Evolutionary conservation across 2,113 vertebrate genomes (phyloP).

Genomic region (Papio anubis): DNA sequence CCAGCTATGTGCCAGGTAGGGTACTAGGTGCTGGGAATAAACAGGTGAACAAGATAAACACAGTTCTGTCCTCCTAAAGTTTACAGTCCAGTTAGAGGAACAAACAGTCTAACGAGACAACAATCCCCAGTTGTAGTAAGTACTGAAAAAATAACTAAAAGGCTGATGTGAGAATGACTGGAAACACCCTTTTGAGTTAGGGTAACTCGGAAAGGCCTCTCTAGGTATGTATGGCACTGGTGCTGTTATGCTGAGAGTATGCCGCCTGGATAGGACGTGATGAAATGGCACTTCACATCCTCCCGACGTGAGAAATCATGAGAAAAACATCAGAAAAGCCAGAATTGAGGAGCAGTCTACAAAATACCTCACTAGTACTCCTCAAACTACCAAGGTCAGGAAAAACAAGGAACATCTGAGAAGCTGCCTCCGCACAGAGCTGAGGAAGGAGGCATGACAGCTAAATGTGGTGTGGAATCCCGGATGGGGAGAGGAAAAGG

Average conservation of each 20-base stretch:
- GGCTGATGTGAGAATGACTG: background rate
- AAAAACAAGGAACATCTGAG: no score
- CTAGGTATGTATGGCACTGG: background rate
- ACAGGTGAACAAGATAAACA: background rate
- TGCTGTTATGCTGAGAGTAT: no score
- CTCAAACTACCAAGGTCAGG: background rate
- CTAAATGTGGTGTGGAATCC: background rate
- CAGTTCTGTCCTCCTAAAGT: background rate
- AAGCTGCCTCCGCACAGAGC: background rate
- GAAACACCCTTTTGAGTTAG: no score
- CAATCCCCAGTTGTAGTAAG: background rate
- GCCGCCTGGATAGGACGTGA: no score
- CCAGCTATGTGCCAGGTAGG: no score
- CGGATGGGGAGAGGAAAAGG: no score
- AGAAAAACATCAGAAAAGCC: background rate
- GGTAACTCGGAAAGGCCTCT: background rate
- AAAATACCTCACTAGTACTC: background rate
- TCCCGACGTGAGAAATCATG: background rate
- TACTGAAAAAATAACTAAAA: background rate
- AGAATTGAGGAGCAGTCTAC: background rate
- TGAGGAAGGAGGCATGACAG: background rate
- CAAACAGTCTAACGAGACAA: background rate
- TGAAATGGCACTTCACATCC: background rate
- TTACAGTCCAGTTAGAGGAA: background rate
- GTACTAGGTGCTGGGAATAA: background rate